Evolutionary conservation across 2,113 vertebrate genomes (phyloP), one percentile per base, ranked within the genome.

Genomic region (Otus sunia): DNA sequence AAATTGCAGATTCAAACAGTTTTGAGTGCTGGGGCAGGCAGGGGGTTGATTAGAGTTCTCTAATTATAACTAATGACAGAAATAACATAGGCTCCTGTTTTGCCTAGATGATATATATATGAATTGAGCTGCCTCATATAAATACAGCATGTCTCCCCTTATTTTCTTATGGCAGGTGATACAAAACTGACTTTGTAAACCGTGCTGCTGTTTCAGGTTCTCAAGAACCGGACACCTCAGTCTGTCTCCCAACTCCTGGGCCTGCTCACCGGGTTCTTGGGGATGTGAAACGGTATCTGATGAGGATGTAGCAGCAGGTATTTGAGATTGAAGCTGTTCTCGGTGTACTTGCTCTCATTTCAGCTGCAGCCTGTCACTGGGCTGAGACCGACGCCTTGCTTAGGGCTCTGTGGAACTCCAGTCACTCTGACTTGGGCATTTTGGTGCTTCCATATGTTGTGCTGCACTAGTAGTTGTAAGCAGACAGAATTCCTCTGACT

Each of bases 61-160:
- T 96, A 96, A 97, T 97, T 97, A 94, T 92, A 95, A 87, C 89
- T 97, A 97, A 97, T 95, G 96, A 95, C 74, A 96, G 95, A 97
- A 97, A 95, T 91, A 97, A 94, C 89, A 94, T 79, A 77, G 75
- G 84, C 92, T 96, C 37, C 91, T 92, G 53, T 94, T 95, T 89
- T 94, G 91, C 95, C 62, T 94, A 34, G 58, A 45, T 93, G 87
- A 77, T 86, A 39, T 8, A 60, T 73, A 22, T 3, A 73, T 63
- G 89, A 92, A 72, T 59, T 41, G 66, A 89, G 50, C 45, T 62
- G 37, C 39, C 67, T 82, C 73, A 11, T 20, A 64, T 13, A 75
- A 79, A 75, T 85, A 29, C 58, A 81, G 52, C 56, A 26, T 3
- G 2, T 52, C 29, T 92, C 41, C 49, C 36, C 50, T 85, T 32